Percentiles rank a stretch among this genome's conserved stretches.
These are phyloP conservation scores for Natrix natrix DNA, from an alignment of 2,797 vertebrate genomes.

Conservation along the genomic window DNA sequence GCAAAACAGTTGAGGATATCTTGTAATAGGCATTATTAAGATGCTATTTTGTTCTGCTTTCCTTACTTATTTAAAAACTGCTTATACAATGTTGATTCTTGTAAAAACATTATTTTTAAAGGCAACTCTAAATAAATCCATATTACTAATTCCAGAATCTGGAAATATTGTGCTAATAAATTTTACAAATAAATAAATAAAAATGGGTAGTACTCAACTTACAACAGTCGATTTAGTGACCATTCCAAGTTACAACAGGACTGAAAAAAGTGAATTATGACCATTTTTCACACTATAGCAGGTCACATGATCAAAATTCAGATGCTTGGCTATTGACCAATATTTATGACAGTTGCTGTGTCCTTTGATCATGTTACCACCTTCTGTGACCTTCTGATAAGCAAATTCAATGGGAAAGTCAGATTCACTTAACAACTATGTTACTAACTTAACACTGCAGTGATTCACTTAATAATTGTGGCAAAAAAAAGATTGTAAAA, in stretches of 20 bases:
- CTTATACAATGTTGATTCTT: not conserved
- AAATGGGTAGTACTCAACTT: not conserved
- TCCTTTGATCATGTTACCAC: no score
- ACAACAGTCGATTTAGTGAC: not conserved
- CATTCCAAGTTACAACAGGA: not conserved
- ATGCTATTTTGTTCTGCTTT: not conserved
- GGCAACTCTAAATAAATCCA: not conserved
- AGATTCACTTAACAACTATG: no score
- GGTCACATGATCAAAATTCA: not conserved
- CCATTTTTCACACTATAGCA: not conserved
- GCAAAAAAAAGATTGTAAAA: no score
- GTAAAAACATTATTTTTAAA: not conserved
- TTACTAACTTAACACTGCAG: no score
- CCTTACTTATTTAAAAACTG: not conserved
- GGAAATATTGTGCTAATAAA: no score
- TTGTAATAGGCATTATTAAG: not conserved
- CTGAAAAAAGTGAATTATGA: not conserved
- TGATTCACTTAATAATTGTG: no score
- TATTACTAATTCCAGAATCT: not conserved
- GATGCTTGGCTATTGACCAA: no score
- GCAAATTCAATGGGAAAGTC: no score
- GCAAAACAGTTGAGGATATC: not conserved
- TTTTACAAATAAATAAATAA: no score
- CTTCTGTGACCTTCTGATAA: no score
- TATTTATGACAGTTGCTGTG: no score